Evolutionary conservation across 2,797 vertebrate species (phyloP).

Genomic region (Otus scops): DNA sequence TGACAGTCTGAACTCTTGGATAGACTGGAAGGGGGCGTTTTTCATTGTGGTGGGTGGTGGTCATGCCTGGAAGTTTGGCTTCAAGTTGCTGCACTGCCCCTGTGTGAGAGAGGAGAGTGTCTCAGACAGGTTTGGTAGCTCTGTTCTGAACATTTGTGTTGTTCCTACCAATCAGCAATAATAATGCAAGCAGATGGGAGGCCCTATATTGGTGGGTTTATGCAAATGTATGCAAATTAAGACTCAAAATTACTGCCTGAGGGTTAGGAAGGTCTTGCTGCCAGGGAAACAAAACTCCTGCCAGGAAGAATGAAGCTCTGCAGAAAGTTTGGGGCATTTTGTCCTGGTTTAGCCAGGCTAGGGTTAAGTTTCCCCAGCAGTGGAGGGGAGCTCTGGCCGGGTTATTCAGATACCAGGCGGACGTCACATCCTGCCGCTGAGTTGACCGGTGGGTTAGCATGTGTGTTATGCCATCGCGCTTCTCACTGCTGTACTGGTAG

Average conservation of each 20-base stretch:
- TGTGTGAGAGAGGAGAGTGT: neutral
- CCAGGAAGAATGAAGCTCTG: neutral
- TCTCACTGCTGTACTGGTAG: no score
- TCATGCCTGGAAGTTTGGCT: neutral
- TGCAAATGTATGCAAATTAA: neutral
- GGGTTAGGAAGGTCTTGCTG: neutral
- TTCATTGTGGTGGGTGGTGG: rapidly evolving
- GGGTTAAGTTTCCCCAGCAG: no score
- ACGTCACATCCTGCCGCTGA: no score
- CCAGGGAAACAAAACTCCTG: neutral
- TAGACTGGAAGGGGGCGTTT: rapidly evolving
- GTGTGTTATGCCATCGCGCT: no score
- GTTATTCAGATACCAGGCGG: no score
- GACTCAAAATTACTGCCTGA: neutral
- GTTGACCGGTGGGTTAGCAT: no score
- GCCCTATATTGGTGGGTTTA: neutral
- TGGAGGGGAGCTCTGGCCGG: no score
- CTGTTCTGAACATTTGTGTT: neutral
- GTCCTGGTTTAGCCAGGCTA: no score
- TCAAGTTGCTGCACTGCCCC: neutral
- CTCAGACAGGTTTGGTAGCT: neutral
- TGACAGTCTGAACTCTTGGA: neutral
- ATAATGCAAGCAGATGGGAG: neutral
- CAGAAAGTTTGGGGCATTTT: neutral
- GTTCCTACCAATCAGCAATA: neutral